Evolutionary conservation across 2,888 invertebrate species (phyloP).

Genomic region (Andricus quercusramuli): DNA sequence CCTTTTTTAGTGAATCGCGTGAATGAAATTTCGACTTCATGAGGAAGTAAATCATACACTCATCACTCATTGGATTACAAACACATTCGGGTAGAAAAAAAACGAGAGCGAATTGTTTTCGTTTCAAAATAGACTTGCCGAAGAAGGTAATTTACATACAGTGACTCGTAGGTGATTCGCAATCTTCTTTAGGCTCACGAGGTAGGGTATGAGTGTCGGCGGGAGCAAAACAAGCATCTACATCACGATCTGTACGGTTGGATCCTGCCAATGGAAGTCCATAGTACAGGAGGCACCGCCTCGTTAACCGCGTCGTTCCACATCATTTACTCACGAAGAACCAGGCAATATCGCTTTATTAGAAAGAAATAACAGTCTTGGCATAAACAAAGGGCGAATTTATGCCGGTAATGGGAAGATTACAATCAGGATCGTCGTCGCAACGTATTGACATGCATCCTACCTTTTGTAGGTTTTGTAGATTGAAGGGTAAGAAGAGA

Average conservation of each 20-base stretch:
- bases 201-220: conserved; percentile 15
- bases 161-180: conserved; percentile 21
- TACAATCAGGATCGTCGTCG: conserved; percentile 25
- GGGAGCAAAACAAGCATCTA: conserved; percentile 23
- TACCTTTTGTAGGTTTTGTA: conserved; percentile 13
- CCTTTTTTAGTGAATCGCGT: neutral
- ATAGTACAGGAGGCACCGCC: conserved; percentile 57
- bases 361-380: conserved; percentile 68
- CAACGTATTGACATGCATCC: neutral
- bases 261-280: conserved; percentile 30
- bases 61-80: conserved; percentile 15
- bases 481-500: conserved; percentile 18
- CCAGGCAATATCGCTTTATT: conserved; percentile 68
- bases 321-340: conserved; percentile 62
- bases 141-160: conserved; percentile 15
- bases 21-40: neutral
- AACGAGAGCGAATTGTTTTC: neutral
- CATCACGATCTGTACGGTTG: conserved; percentile 27
- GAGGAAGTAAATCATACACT: neutral
- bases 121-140: neutral
- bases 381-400: conserved; percentile 62
- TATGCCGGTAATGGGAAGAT: conserved; percentile 54
- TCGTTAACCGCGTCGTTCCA: conserved; percentile 68
- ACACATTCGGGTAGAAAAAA: neutral
- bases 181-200: conserved; percentile 1